Evolutionary conservation across 2,888 invertebrate genomes (phyloP).

Genomic region (Beris morrisii): DNA sequence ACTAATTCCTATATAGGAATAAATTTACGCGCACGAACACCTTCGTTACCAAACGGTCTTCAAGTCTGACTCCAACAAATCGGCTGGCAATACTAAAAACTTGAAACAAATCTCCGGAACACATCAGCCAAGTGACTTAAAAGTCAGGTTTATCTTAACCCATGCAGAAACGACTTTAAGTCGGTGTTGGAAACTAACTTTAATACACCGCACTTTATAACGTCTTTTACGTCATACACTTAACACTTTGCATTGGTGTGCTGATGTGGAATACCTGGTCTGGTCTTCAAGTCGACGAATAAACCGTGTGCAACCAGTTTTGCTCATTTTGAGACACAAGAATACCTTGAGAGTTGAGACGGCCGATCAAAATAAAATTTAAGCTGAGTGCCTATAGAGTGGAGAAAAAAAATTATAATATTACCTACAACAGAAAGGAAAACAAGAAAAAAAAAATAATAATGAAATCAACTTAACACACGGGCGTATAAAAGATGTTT

Average conservation of each 20-base stretch:
- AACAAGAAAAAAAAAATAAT: background rate
- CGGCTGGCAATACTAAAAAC: slow-evolving; percentile 34
- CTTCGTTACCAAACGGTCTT: slow-evolving; percentile 13
- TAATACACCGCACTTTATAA: no score
- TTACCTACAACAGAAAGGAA: background rate
- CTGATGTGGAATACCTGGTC: no score
- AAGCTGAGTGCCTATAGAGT: background rate
- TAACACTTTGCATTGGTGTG: no score
- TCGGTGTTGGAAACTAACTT: slow-evolving; percentile 20
- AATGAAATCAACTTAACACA: slow-evolving; percentile 1
- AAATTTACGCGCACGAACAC: slow-evolving; percentile 25
- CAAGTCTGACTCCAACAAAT: slow-evolving; percentile 35
- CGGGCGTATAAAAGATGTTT: background rate
- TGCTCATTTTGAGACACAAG: slow-evolving; percentile 42
- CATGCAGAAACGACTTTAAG: slow-evolving; percentile 35
- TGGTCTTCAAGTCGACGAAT: slow-evolving; percentile 14
- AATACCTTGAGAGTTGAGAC: slow-evolving; percentile 46
- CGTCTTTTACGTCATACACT: no score
- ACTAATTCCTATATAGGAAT: slow-evolving; percentile 19
- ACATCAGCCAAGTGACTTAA: slow-evolving; percentile 34
- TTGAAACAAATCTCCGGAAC: slow-evolving; percentile 33
- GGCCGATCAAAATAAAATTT: slow-evolving; percentile 40
- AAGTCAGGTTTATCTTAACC: slow-evolving; percentile 38
- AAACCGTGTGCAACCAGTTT: slow-evolving; percentile 42
- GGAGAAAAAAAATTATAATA: background rate